Base-by-base conservation (phyloP, 2,113 vertebrate species). In the Erpornis zantholeuca region DNA sequence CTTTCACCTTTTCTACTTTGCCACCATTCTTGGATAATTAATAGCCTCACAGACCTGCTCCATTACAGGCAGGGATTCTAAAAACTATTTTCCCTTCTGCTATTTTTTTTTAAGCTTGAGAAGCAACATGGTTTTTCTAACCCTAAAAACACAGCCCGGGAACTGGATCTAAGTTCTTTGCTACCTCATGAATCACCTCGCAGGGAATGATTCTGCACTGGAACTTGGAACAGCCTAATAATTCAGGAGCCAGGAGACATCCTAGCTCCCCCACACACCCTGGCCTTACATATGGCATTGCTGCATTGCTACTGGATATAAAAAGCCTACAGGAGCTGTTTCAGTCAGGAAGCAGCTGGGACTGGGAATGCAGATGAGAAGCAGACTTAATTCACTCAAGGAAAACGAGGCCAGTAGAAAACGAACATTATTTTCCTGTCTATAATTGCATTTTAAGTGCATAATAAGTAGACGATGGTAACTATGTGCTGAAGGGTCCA, bases 331-430 rank as follows among this genome's bases (percentile, higher is more conserved):
- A 90, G 88, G 79, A 86, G 66, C 88, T 92, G 86, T 73, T 93
- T 75, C 63, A 86, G 76, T 29, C 86, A 86, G 94, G 70, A 93
- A 83, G 91, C 90, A 96, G 88, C 92, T 94, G 94, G 68, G 86
- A 63, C 76, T 91, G 40, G 27, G 91, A 77, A 88, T 92, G 88
- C 92, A 96, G 95, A 94, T 78, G 90, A 95, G 88, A 93, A 92
- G 17, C 40, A 88, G 82, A 31, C 86, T 88, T 57, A 69, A 86
- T 90, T 95, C 85, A 88, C 64, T 81, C 65, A 50, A 90, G 68
- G 87, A 70, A 66, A 92, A 91, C 18, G 47, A 88, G 88, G 79
- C 92, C 91, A 83, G 85, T 47, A 90, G 85, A 78, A 94, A 90
- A 93, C 0, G 22, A 90, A 71, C 47, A 25, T 82, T 91, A 87